Evolutionary conservation across 2,797 vertebrate species (phyloP).

Genomic region (Sarcoramphus papa): DNA sequence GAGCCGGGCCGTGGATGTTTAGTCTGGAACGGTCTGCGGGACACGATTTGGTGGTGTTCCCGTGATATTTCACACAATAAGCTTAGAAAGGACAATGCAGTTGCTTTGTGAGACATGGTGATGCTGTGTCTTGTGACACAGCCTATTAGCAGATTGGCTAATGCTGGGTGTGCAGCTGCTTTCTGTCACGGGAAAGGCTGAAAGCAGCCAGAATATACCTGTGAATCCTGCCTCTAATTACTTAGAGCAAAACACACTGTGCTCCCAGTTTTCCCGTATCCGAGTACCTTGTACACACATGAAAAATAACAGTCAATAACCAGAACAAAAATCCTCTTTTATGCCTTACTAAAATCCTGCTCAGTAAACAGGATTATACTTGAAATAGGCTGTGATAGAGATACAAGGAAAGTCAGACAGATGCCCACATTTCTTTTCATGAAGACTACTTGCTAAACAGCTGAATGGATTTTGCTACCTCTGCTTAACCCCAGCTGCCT

Average conservation of each 20-base stretch:
- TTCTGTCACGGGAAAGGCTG: slow-evolving; percentile 65
- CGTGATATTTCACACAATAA: slow-evolving; percentile 55
- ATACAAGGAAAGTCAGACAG: background rate
- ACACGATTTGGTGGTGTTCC: slow-evolving; percentile 56
- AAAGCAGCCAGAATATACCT: slow-evolving; percentile 64
- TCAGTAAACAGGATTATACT: background rate
- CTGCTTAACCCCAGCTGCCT: background rate
- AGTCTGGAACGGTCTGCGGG: slow-evolving; percentile 32
- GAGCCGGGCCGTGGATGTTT: background rate
- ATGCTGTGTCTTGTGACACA: slow-evolving; percentile 66
- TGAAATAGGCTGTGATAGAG: background rate
- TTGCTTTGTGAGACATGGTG: slow-evolving; percentile 57
- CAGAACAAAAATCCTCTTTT: background rate
- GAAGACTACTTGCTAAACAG: background rate
- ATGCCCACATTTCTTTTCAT: background rate
- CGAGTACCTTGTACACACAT: background rate
- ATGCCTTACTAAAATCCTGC: background rate
- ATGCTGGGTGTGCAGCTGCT: slow-evolving; percentile 62
- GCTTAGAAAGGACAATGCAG: slow-evolving; percentile 61
- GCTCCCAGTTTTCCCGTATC: background rate
- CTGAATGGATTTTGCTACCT: background rate
- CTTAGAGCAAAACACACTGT: background rate
- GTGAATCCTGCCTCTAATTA: slow-evolving; percentile 62
- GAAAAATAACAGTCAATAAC: background rate
- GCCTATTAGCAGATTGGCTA: slow-evolving; percentile 68